Percentiles rank a stretch among this genome's conserved stretches.
phyloP scores from a whole-genome alignment of 2,888 invertebrate species.

The Bombyx huttoni region DNA sequence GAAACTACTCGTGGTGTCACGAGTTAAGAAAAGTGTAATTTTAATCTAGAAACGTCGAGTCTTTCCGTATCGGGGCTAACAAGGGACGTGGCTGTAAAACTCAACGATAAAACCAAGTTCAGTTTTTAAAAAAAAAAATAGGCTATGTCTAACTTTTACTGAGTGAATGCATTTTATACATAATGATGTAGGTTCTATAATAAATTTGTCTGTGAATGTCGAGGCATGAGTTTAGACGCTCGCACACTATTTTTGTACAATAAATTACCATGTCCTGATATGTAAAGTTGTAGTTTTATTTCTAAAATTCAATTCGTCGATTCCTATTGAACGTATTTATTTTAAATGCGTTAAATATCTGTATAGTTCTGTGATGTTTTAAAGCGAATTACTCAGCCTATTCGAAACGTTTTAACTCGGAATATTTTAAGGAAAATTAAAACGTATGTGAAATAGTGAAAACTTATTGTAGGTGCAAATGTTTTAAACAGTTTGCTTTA shows the following conservation, averaged over 20 bases:
- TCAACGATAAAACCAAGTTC: constrained; percentile 61
- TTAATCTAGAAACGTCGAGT: constrained; percentile 20
- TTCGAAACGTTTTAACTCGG: too few species aligned
- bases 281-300: constrained; percentile 55
- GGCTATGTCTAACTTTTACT: constrained; percentile 62
- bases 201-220: constrained; percentile 62
- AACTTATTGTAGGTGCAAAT: constrained; percentile 38
- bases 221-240: constrained; percentile 65
- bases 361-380: too few species aligned
- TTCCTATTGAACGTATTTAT: background rate
- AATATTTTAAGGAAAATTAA: too few species aligned
- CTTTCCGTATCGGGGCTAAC: constrained; percentile 41
- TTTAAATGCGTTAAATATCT: too few species aligned
- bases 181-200: constrained; percentile 53
- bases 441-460: constrained; percentile 1
- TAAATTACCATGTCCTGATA: constrained; percentile 68
- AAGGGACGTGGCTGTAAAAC: constrained; percentile 56
- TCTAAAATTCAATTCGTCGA: constrained; percentile 5
- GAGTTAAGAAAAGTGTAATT: background rate
- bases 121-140: constrained; percentile 53
- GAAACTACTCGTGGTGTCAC: background rate
- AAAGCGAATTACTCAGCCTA: too few species aligned
- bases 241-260: constrained; percentile 73
- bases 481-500: constrained; percentile 44
- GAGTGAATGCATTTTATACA: constrained; percentile 71